phyloP scores from a whole-genome alignment of 2,888 invertebrate species.

The Cyrtodaria siliqua region DNA sequence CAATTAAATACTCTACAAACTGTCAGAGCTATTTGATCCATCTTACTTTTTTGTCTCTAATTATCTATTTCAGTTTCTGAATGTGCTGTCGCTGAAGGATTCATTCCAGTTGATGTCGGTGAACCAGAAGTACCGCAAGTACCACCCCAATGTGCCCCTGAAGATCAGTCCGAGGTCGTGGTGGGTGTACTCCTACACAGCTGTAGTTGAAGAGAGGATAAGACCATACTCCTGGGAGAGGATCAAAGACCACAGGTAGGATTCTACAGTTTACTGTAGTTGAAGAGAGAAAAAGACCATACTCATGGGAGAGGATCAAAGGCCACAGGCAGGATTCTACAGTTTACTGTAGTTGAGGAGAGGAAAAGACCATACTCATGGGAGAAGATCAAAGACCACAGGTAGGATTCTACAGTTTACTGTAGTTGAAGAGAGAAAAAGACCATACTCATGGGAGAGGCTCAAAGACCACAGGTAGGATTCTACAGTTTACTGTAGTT shows the following conservation, averaged over 20 bases:
- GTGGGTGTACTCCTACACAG: conserved; percentile 92
- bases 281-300: no score
- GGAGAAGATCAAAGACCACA: conserved; percentile 90
- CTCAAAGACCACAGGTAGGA: conserved; percentile 89
- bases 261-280: no score
- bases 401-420: no score
- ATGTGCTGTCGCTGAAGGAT: conserved; percentile 86
- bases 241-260: conserved; percentile 89
- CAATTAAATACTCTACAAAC: no score
- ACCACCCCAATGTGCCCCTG: conserved; percentile 89
- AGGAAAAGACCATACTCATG: conserved; percentile 92
- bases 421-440: conserved; percentile 90
- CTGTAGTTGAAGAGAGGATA: conserved; percentile 91
- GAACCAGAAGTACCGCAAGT: conserved; percentile 90
- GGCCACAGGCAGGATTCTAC: no score
- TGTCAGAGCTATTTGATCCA: no score
- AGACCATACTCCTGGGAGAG: conserved; percentile 92
- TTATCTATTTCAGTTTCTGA: conserved; percentile 89
- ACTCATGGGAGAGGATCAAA: no score
- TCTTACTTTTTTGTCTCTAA: no score
- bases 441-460: conserved; percentile 91
- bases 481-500: conserved; percentile 87
- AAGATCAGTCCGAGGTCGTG: conserved; percentile 89
- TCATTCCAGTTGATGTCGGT: conserved; percentile 88
- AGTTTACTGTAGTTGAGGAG: conserved; percentile 90